phyloP scores from a whole-genome alignment of 2,888 invertebrate genomes.

The Oscheius onirici region DNA sequence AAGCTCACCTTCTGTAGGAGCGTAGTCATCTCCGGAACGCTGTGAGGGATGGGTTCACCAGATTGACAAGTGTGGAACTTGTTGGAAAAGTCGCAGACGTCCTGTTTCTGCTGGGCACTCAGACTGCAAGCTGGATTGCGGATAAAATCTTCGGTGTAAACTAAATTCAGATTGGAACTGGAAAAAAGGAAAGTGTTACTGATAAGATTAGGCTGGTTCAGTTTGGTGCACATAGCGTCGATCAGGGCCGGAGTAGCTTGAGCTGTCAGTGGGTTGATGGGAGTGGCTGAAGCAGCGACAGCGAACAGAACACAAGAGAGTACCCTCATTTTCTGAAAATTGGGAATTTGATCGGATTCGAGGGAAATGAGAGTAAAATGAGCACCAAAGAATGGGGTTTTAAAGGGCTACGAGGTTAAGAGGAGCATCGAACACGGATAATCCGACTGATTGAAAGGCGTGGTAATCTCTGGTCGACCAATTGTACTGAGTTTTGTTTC shows the following conservation, averaged over 20 bases:
- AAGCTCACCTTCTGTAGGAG: slow-evolving; percentile 10
- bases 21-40: background rate
- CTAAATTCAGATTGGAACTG: background rate
- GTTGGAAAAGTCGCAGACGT: slow-evolving; percentile 10
- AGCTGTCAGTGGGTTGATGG: background rate
- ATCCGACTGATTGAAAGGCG: slow-evolving; percentile 17
- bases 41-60: slow-evolving; percentile 13
- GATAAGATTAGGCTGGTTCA: background rate
- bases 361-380: background rate
- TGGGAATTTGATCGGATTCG: background rate
- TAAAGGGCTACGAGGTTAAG: background rate
- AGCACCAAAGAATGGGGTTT: background rate
- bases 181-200: background rate
- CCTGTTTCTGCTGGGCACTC: background rate
- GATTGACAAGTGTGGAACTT: slow-evolving; percentile 1
- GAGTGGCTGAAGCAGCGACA: background rate
- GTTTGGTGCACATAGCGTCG: background rate
- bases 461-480: slow-evolving; percentile 9
- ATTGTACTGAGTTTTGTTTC: too few species aligned
- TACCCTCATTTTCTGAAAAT: slow-evolving; percentile 3
- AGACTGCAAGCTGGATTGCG: slow-evolving; percentile 5
- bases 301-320: background rate
- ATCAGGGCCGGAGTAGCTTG: slow-evolving; percentile 2
- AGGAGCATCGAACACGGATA: background rate
- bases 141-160: background rate